Conservation (phyloP, 2,797 vertebrate species). For the Graptemys geographica region DNA sequence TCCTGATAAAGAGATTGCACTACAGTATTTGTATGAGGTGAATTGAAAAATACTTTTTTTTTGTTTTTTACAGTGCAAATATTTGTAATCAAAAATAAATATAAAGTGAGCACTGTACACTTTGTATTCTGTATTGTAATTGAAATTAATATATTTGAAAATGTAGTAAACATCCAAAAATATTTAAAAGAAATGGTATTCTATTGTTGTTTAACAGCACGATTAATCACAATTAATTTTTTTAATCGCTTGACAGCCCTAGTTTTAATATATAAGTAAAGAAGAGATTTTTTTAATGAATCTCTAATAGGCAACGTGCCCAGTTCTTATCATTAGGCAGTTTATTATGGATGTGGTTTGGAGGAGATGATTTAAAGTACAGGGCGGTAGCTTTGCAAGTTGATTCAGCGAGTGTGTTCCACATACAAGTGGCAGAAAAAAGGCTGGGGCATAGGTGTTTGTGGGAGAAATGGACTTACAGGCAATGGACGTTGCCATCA, state of each 20-base stretch:
- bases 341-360: not conserved
- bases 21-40: too few relatives aligned
- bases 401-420: not conserved
- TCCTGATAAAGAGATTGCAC: too few relatives aligned
- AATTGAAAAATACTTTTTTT: too few relatives aligned
- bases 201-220: not conserved
- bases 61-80: too few relatives aligned
- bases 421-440: not conserved
- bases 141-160: too few relatives aligned
- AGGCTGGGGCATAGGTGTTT: not conserved
- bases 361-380: not conserved
- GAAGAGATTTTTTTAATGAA: constrained; percentile 13
- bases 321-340: not conserved
- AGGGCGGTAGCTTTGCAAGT: constrained; percentile 10
- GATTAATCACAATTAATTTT: not conserved
- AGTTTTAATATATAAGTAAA: constrained; percentile 13
- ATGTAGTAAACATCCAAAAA: too few relatives aligned
- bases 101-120: too few relatives aligned
- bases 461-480: constrained; percentile 1
- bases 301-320: not conserved
- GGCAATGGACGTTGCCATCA: not conserved
- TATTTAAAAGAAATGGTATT: too few relatives aligned
- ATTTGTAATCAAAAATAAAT: too few relatives aligned
- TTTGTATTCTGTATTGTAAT: too few relatives aligned
- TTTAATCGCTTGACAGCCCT: not conserved